phyloP scores from a whole-genome alignment of 2,113 vertebrate species.

The Campylomormyrus tamandua region DNA sequence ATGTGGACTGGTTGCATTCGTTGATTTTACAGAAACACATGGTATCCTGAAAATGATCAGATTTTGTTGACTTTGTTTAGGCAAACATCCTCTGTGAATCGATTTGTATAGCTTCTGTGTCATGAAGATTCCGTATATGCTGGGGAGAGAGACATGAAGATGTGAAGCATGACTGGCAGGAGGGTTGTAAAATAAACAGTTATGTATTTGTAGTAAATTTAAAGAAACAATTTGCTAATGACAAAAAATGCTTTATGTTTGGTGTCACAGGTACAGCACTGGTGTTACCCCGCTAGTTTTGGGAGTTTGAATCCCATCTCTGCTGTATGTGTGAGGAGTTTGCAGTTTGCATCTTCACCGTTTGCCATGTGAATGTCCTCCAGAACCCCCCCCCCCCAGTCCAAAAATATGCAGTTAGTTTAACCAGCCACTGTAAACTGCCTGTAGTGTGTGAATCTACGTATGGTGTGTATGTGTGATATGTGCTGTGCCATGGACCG shows the following conservation, averaged over 20 bases:
- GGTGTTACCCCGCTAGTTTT: neutral
- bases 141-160: neutral
- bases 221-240: neutral
- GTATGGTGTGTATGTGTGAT: neutral
- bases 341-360: neutral
- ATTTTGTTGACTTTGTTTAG: neutral
- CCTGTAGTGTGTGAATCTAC: neutral
- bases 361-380: neutral
- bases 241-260: too few relatives aligned
- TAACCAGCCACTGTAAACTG: neutral
- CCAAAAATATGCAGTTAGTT: neutral
- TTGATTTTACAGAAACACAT: neutral
- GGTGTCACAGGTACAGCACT: too few relatives aligned
- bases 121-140: neutral
- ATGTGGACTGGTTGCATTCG: neutral
- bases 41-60: neutral
- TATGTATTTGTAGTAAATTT: neutral
- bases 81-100: neutral
- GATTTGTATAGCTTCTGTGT: neutral
- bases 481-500: neutral
- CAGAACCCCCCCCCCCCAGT: neutral
- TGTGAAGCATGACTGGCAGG: neutral
- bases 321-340: neutral
- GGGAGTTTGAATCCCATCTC: neutral
- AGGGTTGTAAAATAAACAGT: neutral